Evolutionary conservation across 2,888 invertebrate genomes (phyloP).

Genomic region (Acanthosepion pharaonis): DNA sequence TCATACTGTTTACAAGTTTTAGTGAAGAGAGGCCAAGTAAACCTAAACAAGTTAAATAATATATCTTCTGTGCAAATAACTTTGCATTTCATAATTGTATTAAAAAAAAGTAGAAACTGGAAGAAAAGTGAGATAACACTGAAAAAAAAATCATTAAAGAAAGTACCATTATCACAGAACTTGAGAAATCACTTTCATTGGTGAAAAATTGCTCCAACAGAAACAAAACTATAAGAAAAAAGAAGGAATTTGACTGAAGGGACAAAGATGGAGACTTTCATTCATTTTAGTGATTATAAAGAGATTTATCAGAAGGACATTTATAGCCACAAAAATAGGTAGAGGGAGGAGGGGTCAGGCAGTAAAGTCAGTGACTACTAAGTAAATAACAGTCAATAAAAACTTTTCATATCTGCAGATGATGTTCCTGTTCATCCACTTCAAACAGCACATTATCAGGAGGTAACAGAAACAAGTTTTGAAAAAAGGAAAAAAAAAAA

Average conservation of each 20-base stretch:
- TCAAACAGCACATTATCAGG: not conserved
- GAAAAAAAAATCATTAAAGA: too few species aligned
- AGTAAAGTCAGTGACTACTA: not conserved
- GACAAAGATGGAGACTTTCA: not conserved
- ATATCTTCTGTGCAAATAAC: not conserved
- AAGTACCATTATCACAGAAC: not conserved
- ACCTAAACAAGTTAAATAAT: not conserved
- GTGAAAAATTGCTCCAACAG: not conserved
- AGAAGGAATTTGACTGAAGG: not conserved
- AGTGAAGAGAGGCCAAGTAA: not conserved
- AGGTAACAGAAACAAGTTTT: not conserved
- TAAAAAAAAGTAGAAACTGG: not conserved
- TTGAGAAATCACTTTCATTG: not conserved
- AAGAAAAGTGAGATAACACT: not conserved
- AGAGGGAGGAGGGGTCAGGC: not conserved
- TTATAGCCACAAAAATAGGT: not conserved
- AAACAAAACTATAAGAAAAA: not conserved
- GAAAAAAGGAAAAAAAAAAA: not conserved
- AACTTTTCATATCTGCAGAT: not conserved
- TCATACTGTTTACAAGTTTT: not conserved
- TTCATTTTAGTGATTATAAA: conserved; percentile 17
- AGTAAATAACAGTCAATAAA: not conserved
- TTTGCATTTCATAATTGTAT: not conserved
- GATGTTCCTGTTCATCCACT: not conserved
- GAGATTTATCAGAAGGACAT: not conserved